These are phyloP conservation scores for Hydrotaea diabolus DNA, from an alignment of 2,888 invertebrate genomes.

Conservation along the genomic window DNA sequence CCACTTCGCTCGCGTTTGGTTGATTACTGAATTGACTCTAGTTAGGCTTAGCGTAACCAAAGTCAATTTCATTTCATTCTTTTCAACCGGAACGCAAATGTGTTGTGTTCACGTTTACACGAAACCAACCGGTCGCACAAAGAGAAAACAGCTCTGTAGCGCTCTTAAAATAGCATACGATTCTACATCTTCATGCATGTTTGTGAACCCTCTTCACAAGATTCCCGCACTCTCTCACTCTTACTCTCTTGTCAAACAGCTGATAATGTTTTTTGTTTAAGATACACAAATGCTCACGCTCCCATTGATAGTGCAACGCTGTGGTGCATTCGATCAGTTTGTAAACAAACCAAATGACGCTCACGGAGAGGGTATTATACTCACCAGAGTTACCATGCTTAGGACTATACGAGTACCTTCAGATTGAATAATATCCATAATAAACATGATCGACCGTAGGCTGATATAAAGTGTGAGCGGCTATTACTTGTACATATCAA, in stretches of 20 bases:
- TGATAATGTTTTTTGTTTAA: not conserved
- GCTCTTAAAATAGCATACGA: not conserved
- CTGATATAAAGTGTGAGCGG: no score
- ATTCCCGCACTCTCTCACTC: not conserved
- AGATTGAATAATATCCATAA: no score
- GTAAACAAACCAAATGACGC: constrained; percentile 1
- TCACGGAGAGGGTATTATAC: no score
- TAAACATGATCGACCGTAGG: no score
- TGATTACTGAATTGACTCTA: constrained; percentile 66
- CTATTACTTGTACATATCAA: no score
- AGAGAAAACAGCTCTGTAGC: not conserved
- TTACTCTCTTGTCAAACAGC: not conserved
- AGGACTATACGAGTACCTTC: no score
- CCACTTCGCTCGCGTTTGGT: constrained; percentile 67
- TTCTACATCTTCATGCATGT: not conserved
- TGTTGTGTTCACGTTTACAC: not conserved
- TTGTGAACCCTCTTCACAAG: not conserved
- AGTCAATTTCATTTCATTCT: constrained; percentile 41
- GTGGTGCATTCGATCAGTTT: not conserved
- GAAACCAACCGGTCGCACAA: no score
- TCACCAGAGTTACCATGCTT: no score
- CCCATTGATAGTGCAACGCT: not conserved
- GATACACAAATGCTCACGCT: not conserved
- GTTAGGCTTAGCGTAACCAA: constrained; percentile 63
- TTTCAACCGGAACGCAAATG: constrained; percentile 8